A percentile compares a stretch with the other conserved stretches of the same genome.
These are phyloP conservation scores for Hermaeophaga mercurialis DNA, from an alignment of 2,888 invertebrate species.

Conservation along the genomic window DNA sequence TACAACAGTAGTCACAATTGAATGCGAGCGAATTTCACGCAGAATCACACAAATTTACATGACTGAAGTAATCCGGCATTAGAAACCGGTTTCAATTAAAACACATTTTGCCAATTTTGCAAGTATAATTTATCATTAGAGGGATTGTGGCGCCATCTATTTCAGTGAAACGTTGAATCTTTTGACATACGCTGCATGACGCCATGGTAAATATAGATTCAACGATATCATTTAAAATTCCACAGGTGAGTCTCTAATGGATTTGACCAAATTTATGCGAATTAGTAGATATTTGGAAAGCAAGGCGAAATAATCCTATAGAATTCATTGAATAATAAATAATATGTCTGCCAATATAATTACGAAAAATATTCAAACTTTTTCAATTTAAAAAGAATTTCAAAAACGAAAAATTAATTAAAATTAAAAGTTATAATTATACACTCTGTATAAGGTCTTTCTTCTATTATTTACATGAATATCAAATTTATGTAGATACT, in stretches of 20 bases:
- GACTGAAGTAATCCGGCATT: slow-evolving; percentile 14
- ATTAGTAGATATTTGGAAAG: too few relatives aligned
- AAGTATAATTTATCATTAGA: slow-evolving; percentile 29
- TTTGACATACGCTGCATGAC: slow-evolving; percentile 18
- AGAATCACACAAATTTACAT: slow-evolving; percentile 17
- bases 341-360: too few relatives aligned
- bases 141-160: slow-evolving; percentile 15
- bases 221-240: slow-evolving; percentile 20
- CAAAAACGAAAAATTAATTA: too few relatives aligned
- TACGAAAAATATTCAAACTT: too few relatives aligned
- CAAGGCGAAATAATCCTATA: too few relatives aligned
- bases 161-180: slow-evolving; percentile 19
- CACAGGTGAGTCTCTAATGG: slow-evolving; percentile 25
- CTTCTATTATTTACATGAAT: too few relatives aligned
- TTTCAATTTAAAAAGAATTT: too few relatives aligned
- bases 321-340: too few relatives aligned
- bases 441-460: too few relatives aligned
- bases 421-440: too few relatives aligned
- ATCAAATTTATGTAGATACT: too few relatives aligned
- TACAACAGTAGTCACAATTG: background rate
- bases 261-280: too few relatives aligned
- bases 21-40: slow-evolving; percentile 1
- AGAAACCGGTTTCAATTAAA: slow-evolving; percentile 19
- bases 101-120: slow-evolving; percentile 28
- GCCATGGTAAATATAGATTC: slow-evolving; percentile 21